phyloP scores from a whole-genome alignment of 2,888 invertebrate genomes.

The Phymatocera aterrima region DNA sequence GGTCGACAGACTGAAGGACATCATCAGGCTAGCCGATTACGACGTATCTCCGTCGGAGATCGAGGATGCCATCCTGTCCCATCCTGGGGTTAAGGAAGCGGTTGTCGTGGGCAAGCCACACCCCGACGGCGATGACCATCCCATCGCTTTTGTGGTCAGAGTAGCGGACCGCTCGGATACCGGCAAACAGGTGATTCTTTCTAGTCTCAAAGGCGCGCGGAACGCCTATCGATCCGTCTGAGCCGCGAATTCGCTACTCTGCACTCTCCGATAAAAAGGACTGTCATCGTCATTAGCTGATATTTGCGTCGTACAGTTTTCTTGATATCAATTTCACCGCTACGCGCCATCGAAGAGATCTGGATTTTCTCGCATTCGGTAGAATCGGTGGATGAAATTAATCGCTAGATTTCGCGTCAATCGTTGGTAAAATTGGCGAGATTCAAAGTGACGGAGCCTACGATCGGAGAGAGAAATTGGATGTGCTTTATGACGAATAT shows the following conservation, averaged over 20 bases:
- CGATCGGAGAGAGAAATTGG: background rate
- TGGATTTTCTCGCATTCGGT: no score
- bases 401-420: no score
- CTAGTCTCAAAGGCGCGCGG: background rate
- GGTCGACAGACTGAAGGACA: conserved; percentile 66
- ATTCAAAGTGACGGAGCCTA: no score
- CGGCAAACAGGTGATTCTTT: background rate
- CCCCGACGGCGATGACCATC: conserved; percentile 62
- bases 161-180: background rate
- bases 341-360: no score
- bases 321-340: no score
- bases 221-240: background rate
- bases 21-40: conserved; percentile 65
- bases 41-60: conserved; percentile 67
- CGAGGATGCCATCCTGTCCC: conserved; percentile 59
- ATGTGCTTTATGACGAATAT: background rate
- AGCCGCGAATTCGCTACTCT: no score
- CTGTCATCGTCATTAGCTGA: no score
- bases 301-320: no score
- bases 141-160: conserved; percentile 64
- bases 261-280: no score
- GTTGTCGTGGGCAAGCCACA: conserved; percentile 65
- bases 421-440: no score
- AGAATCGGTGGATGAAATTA: no score
- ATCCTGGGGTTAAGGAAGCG: conserved; percentile 64